phyloP scores from a whole-genome alignment of 2,113 vertebrate genomes.

The Columbina picui region DNA sequence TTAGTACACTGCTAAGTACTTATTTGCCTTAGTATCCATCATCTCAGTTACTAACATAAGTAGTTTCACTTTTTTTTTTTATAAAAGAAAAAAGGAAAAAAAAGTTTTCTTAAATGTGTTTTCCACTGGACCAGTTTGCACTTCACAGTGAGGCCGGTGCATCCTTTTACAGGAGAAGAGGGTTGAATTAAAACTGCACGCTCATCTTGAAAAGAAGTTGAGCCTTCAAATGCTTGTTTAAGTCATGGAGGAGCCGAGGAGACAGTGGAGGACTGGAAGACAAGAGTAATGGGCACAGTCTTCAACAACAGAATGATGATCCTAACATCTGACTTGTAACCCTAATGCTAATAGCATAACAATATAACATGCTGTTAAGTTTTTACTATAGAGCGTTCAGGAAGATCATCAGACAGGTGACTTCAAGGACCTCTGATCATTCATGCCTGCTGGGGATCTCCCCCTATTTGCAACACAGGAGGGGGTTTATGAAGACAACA shows the following conservation, averaged over 20 bases:
- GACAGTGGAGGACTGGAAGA: not conserved
- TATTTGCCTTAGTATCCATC: not conserved
- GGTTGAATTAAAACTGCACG: not conserved
- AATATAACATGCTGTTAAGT: not conserved
- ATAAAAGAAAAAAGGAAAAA: not conserved
- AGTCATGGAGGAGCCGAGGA: not conserved
- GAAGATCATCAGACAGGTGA: not conserved
- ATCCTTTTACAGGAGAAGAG: not conserved
- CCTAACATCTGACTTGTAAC: constrained; percentile 3
- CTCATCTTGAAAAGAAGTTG: not conserved
- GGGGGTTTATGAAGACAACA: not conserved
- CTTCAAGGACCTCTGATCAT: not conserved
- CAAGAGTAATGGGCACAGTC: not conserved
- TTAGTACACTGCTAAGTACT: not conserved
- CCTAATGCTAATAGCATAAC: not conserved
- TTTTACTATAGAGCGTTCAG: not conserved
- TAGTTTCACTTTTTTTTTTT: not conserved
- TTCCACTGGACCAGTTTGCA: not conserved
- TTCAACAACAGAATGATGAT: not conserved
- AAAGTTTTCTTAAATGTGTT: not conserved
- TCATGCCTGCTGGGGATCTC: not conserved
- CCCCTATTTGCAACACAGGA: not conserved
- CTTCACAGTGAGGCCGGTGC: not conserved
- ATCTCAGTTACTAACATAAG: not conserved
- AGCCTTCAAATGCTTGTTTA: not conserved